phyloP scores from a whole-genome alignment of 2,797 vertebrate genomes.

The Molothrus aeneus region DNA sequence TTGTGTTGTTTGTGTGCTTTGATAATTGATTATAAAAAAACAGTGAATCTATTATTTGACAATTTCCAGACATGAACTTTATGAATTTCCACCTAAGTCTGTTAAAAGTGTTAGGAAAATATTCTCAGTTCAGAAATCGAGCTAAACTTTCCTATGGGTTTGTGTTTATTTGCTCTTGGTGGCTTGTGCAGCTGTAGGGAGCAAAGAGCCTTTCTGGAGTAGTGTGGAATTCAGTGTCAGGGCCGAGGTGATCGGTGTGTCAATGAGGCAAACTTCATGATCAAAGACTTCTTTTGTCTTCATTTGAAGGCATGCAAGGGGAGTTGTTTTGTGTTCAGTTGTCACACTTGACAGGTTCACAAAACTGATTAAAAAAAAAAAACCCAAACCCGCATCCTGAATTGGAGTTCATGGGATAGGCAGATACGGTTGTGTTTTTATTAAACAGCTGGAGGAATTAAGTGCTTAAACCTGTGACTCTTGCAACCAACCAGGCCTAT shows the following conservation, averaged over 20 bases:
- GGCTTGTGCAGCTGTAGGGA: background rate
- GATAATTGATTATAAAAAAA: background rate
- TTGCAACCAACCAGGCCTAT: background rate
- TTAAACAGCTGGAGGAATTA: background rate
- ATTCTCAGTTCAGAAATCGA: background rate
- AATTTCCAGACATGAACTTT: rapidly evolving
- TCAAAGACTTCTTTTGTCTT: background rate
- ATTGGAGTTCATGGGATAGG: background rate
- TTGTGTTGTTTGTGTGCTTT: background rate
- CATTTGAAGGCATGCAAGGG: background rate
- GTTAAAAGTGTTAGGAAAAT: background rate
- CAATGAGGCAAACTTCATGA: background rate
- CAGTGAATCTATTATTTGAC: background rate
- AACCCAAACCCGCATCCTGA: background rate
- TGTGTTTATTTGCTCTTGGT: background rate
- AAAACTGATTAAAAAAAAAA: background rate
- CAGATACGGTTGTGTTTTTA: background rate
- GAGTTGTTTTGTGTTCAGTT: background rate
- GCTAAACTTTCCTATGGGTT: rapidly evolving
- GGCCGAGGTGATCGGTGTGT: rapidly evolving
- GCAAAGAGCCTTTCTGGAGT: background rate
- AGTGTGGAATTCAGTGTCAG: background rate
- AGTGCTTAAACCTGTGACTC: background rate
- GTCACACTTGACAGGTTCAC: background rate
- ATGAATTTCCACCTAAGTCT: background rate